Evolutionary conservation across 2,797 vertebrate species (phyloP), one percentile per base, ranked within the genome.

Genomic region (Columba guinea): DNA sequence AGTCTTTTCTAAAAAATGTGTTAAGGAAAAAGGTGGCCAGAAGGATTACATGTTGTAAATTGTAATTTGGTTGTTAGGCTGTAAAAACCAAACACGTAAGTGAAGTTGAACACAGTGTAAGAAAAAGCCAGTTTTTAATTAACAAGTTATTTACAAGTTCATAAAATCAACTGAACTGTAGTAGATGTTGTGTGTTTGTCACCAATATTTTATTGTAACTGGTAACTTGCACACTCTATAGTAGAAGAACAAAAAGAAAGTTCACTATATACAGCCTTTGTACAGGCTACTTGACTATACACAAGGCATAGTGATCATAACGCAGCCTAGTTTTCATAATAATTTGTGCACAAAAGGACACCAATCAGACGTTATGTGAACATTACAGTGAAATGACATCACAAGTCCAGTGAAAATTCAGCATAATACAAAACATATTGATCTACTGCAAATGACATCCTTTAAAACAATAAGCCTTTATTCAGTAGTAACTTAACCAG

Each of bases 141-240:
- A 95, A 93, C 87, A 94, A 82, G 78, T 77, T 87, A 92, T 97
- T 95, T 95, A 94, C 89, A 96, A 86, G 73, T 88, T 95, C 92
- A 88, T 83, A 87, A 93, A 97, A 97, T 89, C 94, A 97, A 95
- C 76, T 84, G 94, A 96, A 92, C 82, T 77, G 84, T 84, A 97
- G 86, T 94, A 96, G 74, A 85, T 91, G 80, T 93, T 96, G 81
- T 97, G 96, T 96, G 95, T 96, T 95, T 97, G 98, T 98, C 97
- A 98, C 98, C 98, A 97, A 98, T 95, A 93, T 95, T 98, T 99
- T 99, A 99, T 99, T 99, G 97, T 98, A 98, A 98, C 98, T 98
- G 98, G 98, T 94, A 98, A 98, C 98, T 94, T 96, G 96, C 98
- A 98, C 97, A 68, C 96, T 98, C 97, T 98, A 98, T 98, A 98